phyloP scores from a whole-genome alignment of 2,888 invertebrate species.

The Eugnorisma glareosa region DNA sequence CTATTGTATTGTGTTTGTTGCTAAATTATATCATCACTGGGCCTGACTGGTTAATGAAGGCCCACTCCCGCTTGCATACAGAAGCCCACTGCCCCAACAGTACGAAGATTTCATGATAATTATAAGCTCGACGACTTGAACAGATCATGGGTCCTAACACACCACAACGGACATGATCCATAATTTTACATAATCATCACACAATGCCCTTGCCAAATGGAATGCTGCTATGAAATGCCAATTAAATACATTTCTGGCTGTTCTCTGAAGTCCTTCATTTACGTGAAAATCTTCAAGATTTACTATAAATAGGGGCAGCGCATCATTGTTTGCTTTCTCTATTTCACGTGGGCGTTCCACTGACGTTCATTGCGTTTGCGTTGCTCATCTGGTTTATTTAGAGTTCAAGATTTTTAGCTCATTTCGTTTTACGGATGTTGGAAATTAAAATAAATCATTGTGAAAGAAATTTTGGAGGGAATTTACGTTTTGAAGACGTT shows the following conservation, averaged over 20 bases:
- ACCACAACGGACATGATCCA: neutral
- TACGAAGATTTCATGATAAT: neutral
- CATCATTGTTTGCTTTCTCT: conserved; percentile 73
- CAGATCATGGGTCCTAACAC: too few relatives aligned
- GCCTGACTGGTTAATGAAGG: neutral
- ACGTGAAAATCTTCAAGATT: conserved; percentile 29
- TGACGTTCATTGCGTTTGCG: conserved; percentile 71
- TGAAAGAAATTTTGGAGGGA: conserved; percentile 23
- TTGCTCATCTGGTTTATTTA: conserved; percentile 73
- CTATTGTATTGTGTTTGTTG: neutral
- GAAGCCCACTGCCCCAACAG: neutral
- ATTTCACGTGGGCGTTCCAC: conserved; percentile 69
- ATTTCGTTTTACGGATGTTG: conserved; percentile 56
- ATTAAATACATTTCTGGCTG: conserved; percentile 35
- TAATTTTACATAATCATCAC: conserved; percentile 1
- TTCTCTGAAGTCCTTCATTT: conserved; percentile 26
- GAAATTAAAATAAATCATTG: conserved; percentile 44
- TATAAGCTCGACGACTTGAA: neutral
- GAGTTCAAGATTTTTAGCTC: conserved; percentile 63
- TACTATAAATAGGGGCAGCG: conserved; percentile 63
- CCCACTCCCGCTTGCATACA: neutral
- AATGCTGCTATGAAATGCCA: conserved; percentile 8
- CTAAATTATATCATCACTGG: conserved; percentile 1
- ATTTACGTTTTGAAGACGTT: conserved; percentile 34
- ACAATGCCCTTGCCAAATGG: conserved; percentile 5